These are phyloP conservation scores for Drosophila elegans DNA, from an alignment of 1,140 invertebrate genomes.

Conservation along the genomic window DNA sequence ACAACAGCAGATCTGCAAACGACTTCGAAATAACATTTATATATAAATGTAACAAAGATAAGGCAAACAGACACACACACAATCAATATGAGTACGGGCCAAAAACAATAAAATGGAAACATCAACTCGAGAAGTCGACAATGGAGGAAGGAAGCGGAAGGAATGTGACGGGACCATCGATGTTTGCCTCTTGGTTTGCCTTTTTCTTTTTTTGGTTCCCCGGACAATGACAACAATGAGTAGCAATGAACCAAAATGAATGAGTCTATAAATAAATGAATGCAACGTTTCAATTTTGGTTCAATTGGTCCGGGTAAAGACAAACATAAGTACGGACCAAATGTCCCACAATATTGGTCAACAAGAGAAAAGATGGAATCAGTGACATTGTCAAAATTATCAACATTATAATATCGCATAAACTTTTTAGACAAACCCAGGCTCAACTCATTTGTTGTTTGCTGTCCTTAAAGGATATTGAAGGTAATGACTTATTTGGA, in stretches of 20 bases:
- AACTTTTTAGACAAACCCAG: too few relatives aligned
- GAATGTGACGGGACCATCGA: slow-evolving; percentile 2
- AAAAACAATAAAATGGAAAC: slow-evolving; percentile 60
- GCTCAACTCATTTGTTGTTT: too few relatives aligned
- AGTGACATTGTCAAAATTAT: neutral
- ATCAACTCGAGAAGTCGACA: slow-evolving; percentile 60
- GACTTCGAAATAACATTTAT: slow-evolving; percentile 12
- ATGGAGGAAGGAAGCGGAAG: slow-evolving; percentile 20
- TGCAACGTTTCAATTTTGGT: slow-evolving; percentile 48
- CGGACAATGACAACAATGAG: slow-evolving; percentile 57
- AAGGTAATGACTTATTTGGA: neutral
- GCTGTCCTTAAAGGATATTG: too few relatives aligned
- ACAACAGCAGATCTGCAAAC: slow-evolving; percentile 44
- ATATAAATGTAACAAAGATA: slow-evolving; percentile 43
- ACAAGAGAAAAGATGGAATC: neutral
- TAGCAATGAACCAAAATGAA: slow-evolving; percentile 52
- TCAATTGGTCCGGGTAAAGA: slow-evolving; percentile 16
- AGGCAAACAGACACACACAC: slow-evolving; percentile 23
- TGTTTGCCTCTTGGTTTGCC: slow-evolving; percentile 20
- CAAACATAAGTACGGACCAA: neutral
- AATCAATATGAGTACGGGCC: slow-evolving; percentile 30
- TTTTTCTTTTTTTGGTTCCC: slow-evolving; percentile 1
- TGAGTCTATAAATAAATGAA: slow-evolving; percentile 56
- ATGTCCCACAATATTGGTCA: slow-evolving; percentile 4
- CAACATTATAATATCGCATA: neutral